Evolutionary conservation across 2,797 vertebrate species (phyloP), one percentile per base, ranked within the genome.

Genomic region (Oreochromis mossambicus): DNA sequence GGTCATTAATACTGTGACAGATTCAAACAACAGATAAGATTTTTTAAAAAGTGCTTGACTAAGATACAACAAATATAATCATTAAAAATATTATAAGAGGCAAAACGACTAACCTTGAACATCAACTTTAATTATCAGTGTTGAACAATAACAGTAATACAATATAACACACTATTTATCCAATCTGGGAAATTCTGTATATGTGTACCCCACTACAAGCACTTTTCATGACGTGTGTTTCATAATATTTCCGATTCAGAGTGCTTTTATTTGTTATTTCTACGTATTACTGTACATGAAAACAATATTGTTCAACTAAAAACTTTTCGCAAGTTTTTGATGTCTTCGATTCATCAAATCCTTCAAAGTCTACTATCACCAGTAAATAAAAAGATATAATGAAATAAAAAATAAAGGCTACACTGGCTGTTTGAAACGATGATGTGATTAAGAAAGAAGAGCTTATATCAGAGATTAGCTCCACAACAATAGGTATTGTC

Each of bases 381-480:
- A 26, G 68, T 17, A 46, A 46, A 17, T 26, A 7, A 46, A 46
- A 43, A 46, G 21, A 43, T 9, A 26, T 10, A 26, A 17, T 48
- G 15, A 46, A 19, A 48, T 48, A 32, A 73, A 26, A 26, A 26
- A 26, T 26, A 26, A 26, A 52, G 80, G 66, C 80, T 56, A 14
- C 75, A 82, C 56, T 15, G 80, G 73, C 78, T 82, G 54, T 87
- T 51, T 43, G 21, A 86, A 89, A 87, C 19, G n/a, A 84, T 79
- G 80, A 91, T 85, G 84, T 91, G 88, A 95, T 92, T 89, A 86
- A 89, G 82, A 90, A 86, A 68, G 81, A 77, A 41, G 81, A 83
- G 83, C 87, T 92, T 91, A 90, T 82, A 91, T 81, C 83, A 89
- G 87, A 89, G 88, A 91, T 93, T 86, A 93, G 83, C 86, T 21